Evolutionary conservation across 2,888 invertebrate genomes (phyloP), one percentile per base, ranked within the genome.

Genomic region (Spisula subtruncata): DNA sequence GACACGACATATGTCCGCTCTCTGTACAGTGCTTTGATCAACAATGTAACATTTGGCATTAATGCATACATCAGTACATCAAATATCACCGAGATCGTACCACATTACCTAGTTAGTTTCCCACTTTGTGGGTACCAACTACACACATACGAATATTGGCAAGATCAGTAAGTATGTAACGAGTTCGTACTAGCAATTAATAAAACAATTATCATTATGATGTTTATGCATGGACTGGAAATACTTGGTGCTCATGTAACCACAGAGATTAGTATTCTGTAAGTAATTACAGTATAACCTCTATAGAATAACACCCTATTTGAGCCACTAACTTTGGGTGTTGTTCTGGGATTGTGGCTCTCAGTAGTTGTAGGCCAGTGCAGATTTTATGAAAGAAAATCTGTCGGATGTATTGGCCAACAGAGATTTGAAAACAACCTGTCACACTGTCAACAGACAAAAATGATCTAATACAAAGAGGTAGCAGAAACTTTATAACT

Each of bases 171-270:
- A 66, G 60, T 25, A n/a, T 66, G n/a, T 66, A 25, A 66, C n/a
- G n/a, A 25, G 10, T 66, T 66, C 25, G 60, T 66, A 25, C 60
- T 66, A 66, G 60, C 60, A 66, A 66, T 66, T n/a, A 66, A 66
- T 66, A 25, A 10, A 66, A 25, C 25, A 66, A 66, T 66, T 10
- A 25, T 66, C 8, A 66, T 66, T 25, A 66, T 66, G 60, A 66
- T 25, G 25, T 8, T 25, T 66, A 66, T n/a, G n/a, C n/a, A 66
- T n/a, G 60, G 25, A 25, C 60, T 25, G 6, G 60, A 25, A 66
- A 66, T 66, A 66, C n/a, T n/a, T 66, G 0, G 20, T 66, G n/a
- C 5, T 66, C n/a, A 25, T 66, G n/a, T 66, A 25, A 66, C 60
- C 60, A 66, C 60, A 66, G 60, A 25, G 60, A 10, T 51, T 16